These are phyloP conservation scores for Cynaeus angustus DNA, from an alignment of 2,888 invertebrate species.

Conservation along the genomic window DNA sequence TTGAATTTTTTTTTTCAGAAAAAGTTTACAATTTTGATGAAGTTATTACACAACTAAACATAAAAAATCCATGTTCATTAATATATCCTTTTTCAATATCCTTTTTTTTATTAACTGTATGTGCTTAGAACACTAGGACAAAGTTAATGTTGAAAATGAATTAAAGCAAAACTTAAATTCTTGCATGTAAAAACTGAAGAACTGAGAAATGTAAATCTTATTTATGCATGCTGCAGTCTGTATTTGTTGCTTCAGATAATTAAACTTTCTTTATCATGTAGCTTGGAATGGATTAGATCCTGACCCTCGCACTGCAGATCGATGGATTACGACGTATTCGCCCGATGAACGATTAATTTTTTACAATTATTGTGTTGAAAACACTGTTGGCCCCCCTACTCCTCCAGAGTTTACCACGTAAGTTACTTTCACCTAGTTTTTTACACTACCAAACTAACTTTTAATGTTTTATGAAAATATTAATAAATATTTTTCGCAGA, in stretches of 20 bases:
- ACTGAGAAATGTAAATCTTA: too few relatives aligned
- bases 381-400: conserved; percentile 63
- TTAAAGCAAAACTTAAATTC: conserved; percentile 3
- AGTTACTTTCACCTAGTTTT: too few relatives aligned
- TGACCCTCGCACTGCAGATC: conserved; percentile 68
- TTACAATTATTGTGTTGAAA: conserved; percentile 73
- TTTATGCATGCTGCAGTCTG: conserved; percentile 11
- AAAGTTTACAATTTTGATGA: conserved; percentile 51
- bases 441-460: too few relatives aligned
- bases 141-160: conserved; percentile 1
- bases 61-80: conserved; percentile 44
- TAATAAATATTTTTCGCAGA: conserved; percentile 40
- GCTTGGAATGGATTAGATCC: conserved; percentile 69
- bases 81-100: conserved; percentile 65
- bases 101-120: conserved; percentile 55
- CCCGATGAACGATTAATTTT: conserved; percentile 75
- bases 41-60: conserved; percentile 47
- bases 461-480: conserved; percentile 31
- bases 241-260: conserved; percentile 42
- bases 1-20: conserved; percentile 63
- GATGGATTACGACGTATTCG: conserved; percentile 71
- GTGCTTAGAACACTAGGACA: conserved; percentile 35
- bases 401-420: conserved; percentile 69
- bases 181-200: conserved; percentile 27
- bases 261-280: conserved; percentile 53